Conservation (phyloP, 1,140 invertebrate genomes). For the Apocrypta bakeri region DNA sequence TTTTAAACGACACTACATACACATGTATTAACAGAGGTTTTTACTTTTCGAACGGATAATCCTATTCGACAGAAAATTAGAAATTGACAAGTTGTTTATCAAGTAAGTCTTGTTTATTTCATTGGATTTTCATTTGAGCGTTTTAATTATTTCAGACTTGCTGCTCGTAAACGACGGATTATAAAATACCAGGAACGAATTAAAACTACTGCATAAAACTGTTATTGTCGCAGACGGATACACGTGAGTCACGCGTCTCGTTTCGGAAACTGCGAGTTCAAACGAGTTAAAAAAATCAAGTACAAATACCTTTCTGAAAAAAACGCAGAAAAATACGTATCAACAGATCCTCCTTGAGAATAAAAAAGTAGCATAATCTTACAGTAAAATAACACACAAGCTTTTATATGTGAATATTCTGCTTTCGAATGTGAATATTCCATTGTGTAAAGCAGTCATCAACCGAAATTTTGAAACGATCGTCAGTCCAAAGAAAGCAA, state of each 20-base stretch:
- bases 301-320: not conserved
- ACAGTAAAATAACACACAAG: too few relatives aligned
- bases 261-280: not conserved
- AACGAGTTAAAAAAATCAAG: too few relatives aligned
- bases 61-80: not conserved
- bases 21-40: too few relatives aligned
- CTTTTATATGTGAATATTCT: too few relatives aligned
- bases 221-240: not conserved
- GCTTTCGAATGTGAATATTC: too few relatives aligned
- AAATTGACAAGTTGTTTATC: not conserved
- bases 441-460: not conserved
- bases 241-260: not conserved
- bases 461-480: not conserved
- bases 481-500: conserved; percentile 12
- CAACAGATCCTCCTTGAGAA: too few relatives aligned
- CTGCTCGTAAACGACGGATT: not conserved
- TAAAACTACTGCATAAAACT: not conserved
- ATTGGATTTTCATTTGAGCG: not conserved
- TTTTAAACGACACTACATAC: too few relatives aligned
- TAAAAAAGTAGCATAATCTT: too few relatives aligned
- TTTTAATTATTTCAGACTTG: not conserved
- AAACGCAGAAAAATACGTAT: too few relatives aligned
- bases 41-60: not conserved
- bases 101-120: too few relatives aligned
- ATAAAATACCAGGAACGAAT: not conserved